These are phyloP conservation scores for Notechis scutatus DNA, from an alignment of 2,113 vertebrate species.

Conservation along the genomic window DNA sequence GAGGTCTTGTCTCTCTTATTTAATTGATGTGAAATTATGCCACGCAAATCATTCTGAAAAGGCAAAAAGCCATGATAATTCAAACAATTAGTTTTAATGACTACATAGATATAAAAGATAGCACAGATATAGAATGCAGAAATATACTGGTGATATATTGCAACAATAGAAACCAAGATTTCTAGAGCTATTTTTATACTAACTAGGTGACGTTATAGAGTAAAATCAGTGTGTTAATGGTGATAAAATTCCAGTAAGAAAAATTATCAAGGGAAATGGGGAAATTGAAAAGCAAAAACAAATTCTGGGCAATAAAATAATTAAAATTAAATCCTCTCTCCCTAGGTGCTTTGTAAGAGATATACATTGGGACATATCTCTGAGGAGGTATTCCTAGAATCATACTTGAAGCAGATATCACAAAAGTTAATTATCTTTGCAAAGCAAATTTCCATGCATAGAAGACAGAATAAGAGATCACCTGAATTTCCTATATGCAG, in stretches of 20 bases:
- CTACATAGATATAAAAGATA: neutral
- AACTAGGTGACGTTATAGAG: too few relatives aligned
- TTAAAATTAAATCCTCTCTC: neutral
- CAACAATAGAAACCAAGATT: neutral
- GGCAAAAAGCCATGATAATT: fast-evolving
- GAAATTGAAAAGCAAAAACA: neutral
- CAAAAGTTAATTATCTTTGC: neutral
- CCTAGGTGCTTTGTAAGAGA: neutral
- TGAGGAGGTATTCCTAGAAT: neutral
- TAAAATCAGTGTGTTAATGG: neutral
- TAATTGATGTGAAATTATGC: conserved; percentile 37
- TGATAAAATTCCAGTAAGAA: neutral
- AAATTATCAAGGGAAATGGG: neutral
- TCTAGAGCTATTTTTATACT: neutral
- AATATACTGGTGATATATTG: neutral
- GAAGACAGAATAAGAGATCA: neutral
- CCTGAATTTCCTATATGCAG: neutral
- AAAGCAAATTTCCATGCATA: neutral
- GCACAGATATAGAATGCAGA: neutral
- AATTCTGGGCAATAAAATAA: neutral
- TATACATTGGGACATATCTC: neutral
- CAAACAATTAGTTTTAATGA: conserved; percentile 5
- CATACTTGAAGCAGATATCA: neutral
- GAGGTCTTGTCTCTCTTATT: conserved; percentile 38
- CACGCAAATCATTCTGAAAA: conserved; percentile 24